A percentile compares a stretch with the other conserved stretches of the same genome.
These are phyloP conservation scores for Theretra japonica DNA, from an alignment of 2,888 invertebrate species.

Conservation along the genomic window DNA sequence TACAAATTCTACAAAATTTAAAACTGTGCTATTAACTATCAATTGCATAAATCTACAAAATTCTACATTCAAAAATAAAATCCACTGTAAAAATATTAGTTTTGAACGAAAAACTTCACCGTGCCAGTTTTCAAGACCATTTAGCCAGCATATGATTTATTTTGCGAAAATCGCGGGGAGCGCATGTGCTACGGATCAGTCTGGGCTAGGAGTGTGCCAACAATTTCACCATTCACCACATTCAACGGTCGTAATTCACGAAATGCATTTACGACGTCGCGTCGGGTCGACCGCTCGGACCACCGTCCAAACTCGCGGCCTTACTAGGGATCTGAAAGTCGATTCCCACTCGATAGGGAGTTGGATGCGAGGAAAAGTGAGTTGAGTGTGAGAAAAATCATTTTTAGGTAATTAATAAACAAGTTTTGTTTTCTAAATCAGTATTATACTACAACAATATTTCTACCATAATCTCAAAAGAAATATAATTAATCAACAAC, in stretches of 20 bases:
- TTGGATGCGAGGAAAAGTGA: not conserved
- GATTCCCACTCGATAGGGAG: not conserved
- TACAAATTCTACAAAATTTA: too few species aligned
- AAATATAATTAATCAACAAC: too few species aligned
- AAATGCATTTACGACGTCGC: conserved; percentile 66
- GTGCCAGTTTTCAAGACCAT: conserved; percentile 30
- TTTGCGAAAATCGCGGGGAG: conserved; percentile 28
- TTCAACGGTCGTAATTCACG: conserved; percentile 68
- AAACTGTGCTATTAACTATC: too few species aligned
- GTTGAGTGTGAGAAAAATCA: too few species aligned
- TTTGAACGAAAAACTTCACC: not conserved
- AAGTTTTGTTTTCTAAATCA: too few species aligned
- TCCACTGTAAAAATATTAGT: not conserved
- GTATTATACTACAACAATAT: too few species aligned
- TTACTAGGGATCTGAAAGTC: conserved; percentile 39
- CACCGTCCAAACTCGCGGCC: conserved; percentile 44
- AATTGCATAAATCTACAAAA: too few species aligned
- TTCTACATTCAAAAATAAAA: not conserved
- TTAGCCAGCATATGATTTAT: conserved; percentile 39
- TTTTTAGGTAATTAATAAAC: too few species aligned
- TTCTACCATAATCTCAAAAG: too few species aligned
- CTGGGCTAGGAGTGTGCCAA: conserved; percentile 48
- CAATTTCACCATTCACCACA: conserved; percentile 69
- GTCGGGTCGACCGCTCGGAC: conserved; percentile 44
- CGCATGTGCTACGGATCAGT: conserved; percentile 57